Evolutionary conservation across 2,113 vertebrate species (phyloP), one percentile per base, ranked within the genome.

Genomic region (Rhabdomys dilectus): DNA sequence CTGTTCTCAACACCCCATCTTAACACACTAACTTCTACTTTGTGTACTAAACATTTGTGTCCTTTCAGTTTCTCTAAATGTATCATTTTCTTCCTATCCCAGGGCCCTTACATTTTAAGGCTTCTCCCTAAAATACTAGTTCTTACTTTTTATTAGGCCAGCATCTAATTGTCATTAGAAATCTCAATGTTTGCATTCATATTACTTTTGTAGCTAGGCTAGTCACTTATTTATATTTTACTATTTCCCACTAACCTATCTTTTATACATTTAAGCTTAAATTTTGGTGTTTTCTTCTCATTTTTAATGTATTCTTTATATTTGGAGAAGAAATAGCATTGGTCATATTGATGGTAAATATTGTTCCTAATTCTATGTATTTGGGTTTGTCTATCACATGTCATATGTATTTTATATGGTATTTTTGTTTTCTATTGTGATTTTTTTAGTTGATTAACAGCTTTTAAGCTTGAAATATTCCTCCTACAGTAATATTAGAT

Each of bases 361-460:
- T 88, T 81, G 86, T 89, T 60, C 0, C 51, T 12, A 10, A 64
- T 93, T 70, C 48, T 94, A 2, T 89, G n/a, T 13, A 70, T 42
- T 76, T 42, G 66, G 22, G 39, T 77, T 85, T 94, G 19, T 93
- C 85, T 84, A 26, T 51, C 58, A 4, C 58, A 68, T 48, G 26
- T 31, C 39, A 75, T 31, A 42, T 5, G 64, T 16, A 77, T 93
- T 78, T 96, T 60, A 31, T 31, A n/a, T 68, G 60, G 66, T 48
- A 1, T n/a, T 48, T 58, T 53, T 87, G 77, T 93, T 88, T 90
- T 78, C 73, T 73, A n/a, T 72, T 87, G 15, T 53, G 5, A 58
- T 80, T 94, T 96, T 96, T 26, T 91, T 93, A 62, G 78, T 96
- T 96, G 15, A 89, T 90, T n/a, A 31, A 68, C 56, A 89, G 56